Conservation (phyloP, 2,888 invertebrate genomes). For the Slavum lentiscoides region DNA sequence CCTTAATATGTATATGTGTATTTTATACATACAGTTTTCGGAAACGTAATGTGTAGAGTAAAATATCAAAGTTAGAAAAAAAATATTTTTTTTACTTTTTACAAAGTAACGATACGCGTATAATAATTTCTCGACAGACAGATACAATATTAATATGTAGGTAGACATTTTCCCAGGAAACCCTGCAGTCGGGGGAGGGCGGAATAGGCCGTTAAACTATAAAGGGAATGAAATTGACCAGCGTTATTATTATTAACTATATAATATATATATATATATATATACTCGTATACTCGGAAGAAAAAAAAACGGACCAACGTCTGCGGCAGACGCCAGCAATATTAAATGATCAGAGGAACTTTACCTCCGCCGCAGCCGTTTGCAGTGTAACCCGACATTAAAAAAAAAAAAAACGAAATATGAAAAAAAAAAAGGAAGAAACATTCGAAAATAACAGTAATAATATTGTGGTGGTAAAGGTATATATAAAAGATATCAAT, state of each 20-base stretch:
- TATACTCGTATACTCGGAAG: neutral
- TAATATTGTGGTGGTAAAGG: constrained; percentile 36
- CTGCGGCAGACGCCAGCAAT: constrained; percentile 40
- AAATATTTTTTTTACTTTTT: too few relatives aligned
- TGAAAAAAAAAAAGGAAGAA: constrained; percentile 25
- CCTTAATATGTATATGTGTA: too few relatives aligned
- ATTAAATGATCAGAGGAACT: constrained; percentile 50
- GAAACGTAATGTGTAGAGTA: too few relatives aligned
- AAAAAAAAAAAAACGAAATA: constrained; percentile 22
- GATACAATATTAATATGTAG: neutral
- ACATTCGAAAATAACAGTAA: constrained; percentile 53
- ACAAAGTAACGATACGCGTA: too few relatives aligned
- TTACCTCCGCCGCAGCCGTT: constrained; percentile 31
- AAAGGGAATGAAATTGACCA: constrained; percentile 26
- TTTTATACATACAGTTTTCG: too few relatives aligned
- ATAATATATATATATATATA: too few relatives aligned
- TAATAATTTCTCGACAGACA: too few relatives aligned
- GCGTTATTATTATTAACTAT: constrained; percentile 37
- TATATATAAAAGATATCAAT: constrained; percentile 40
- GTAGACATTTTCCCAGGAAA: constrained; percentile 39
- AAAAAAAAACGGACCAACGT: constrained; percentile 16
- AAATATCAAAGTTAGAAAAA: too few relatives aligned
- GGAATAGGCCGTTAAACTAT: constrained; percentile 15
- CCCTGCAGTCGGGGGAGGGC: constrained; percentile 7
- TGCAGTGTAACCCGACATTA: constrained; percentile 47